A percentile compares a stretch with the other conserved stretches of the same genome.
These are phyloP conservation scores for Calliphora vomitoria DNA, from an alignment of 2,888 invertebrate genomes.

Conservation along the genomic window DNA sequence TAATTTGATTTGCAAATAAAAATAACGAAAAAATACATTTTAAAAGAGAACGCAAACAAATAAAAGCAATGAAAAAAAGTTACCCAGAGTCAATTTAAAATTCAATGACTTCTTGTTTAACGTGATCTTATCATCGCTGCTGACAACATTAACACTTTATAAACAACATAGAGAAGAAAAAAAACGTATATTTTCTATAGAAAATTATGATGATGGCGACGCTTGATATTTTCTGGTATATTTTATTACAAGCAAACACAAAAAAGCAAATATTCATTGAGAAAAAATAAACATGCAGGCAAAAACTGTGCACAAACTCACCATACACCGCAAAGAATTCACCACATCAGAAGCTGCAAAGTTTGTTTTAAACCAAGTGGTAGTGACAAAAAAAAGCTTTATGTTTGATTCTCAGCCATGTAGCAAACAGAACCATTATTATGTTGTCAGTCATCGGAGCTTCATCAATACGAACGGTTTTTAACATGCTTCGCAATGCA, in stretches of 20 bases:
- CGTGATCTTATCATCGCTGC: constrained; percentile 65
- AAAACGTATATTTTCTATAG: constrained; percentile 7
- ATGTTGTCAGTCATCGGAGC: constrained; percentile 77
- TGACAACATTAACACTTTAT: constrained; percentile 68
- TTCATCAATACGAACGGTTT: constrained; percentile 76
- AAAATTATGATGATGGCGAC: constrained; percentile 49
- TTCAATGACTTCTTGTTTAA: constrained; percentile 52
- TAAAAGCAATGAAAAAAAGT: background rate
- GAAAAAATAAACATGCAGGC: background rate
- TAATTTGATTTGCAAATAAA: constrained; percentile 31
- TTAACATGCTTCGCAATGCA: constrained; percentile 65
- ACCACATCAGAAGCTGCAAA: constrained; percentile 26
- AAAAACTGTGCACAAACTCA: background rate
- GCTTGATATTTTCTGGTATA: constrained; percentile 21
- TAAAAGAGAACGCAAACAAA: background rate
- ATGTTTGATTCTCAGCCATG: background rate
- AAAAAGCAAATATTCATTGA: background rate
- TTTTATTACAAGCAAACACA: constrained; percentile 35
- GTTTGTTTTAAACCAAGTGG: constrained; percentile 5
- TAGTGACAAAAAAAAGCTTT: constrained; percentile 56
- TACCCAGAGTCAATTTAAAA: constrained; percentile 34
- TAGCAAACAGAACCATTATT: constrained; percentile 13
- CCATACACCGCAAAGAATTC: constrained; percentile 16
- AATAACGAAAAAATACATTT: background rate
- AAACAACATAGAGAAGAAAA: constrained; percentile 16